Base-by-base conservation (phyloP, 2,797 vertebrate species). In the Trachurus trachurus region DNA sequence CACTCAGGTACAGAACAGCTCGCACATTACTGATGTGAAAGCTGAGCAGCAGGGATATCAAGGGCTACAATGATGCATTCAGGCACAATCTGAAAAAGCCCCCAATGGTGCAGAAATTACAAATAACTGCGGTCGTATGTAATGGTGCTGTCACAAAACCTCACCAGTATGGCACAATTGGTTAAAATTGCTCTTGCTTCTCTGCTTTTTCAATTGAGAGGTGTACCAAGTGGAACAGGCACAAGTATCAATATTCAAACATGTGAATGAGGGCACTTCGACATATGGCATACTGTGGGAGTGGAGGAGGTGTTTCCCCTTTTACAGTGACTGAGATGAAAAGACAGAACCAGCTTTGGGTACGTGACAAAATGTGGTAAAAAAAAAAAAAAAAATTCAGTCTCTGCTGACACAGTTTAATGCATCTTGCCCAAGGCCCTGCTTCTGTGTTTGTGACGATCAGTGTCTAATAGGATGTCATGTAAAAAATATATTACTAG, bases 391-490 rank as follows among this genome's bases (percentile, higher is more conserved):
- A 19, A 47, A 19, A 12, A 34, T 65, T 60, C 12, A 13, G n/a
- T 64, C 45, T 37, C 1, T 47, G 26, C 6, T 2, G 22, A 21
- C 16, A 15, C 4, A 54, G 7, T 58, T 45, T 22, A 22, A 47
- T 49, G 15, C 34, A 34, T 67, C 19, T n/a, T 42, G 17, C 57
- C 19, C 17, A 49, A 60, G 17, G 21, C 58, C 8, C 26, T 13
- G 4, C 6, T 29, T 2, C 45, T 59, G 53, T 58, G 47, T 63
- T 78, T 26, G 49, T 75, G 26, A 54, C 22, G 66, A 31, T 45
- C 1, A 34, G 10, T n/a, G 17, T 61, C 21, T 8, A 57, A 5
- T 53, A 42, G 62, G 53, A 67, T 76, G 37, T 63, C 22, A 29
- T 47, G 34, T 34, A 22, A 17, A 73, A 15, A n/a, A 9, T 39